These are phyloP conservation scores for Cenopis cana DNA, from an alignment of 2,888 invertebrate species.

Conservation along the genomic window DNA sequence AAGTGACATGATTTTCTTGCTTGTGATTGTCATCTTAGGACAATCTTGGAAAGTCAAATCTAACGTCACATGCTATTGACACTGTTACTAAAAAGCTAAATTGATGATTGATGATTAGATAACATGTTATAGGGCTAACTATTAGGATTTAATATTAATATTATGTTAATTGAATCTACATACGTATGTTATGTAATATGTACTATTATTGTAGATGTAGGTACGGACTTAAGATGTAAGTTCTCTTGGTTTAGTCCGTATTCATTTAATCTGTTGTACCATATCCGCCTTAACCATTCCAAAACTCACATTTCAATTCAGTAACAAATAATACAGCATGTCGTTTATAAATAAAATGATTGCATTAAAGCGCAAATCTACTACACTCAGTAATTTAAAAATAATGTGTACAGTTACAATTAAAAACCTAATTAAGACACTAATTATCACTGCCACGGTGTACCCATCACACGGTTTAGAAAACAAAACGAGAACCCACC, in stretches of 20 bases:
- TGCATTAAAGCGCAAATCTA: slow-evolving; percentile 45
- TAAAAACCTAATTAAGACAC: slow-evolving; percentile 70
- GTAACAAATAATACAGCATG: slow-evolving; percentile 34
- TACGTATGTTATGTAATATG: neutral
- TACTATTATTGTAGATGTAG: slow-evolving; percentile 5
- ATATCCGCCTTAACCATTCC: slow-evolving; percentile 63
- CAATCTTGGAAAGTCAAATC: slow-evolving; percentile 31
- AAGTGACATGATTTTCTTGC: slow-evolving; percentile 27
- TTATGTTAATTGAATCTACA: neutral
- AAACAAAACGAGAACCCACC: slow-evolving; percentile 65
- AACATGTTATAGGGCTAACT: neutral
- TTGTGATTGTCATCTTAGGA: slow-evolving; percentile 30
- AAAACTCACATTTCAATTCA: slow-evolving; percentile 42
- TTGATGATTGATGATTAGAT: neutral
- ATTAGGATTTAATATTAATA: slow-evolving; percentile 1
- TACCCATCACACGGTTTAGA: slow-evolving; percentile 74
- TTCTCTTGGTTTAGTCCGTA: slow-evolving; percentile 42
- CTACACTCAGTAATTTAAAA: slow-evolving; percentile 65
- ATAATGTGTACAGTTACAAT: slow-evolving; percentile 67
- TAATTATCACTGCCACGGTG: slow-evolving; percentile 75
- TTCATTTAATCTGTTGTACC: slow-evolving; percentile 65
- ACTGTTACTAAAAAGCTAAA: slow-evolving; percentile 7
- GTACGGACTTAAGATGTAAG: slow-evolving; percentile 35
- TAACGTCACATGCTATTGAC: neutral
- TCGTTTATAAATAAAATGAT: slow-evolving; percentile 46